Evolutionary conservation across 2,888 invertebrate genomes (phyloP).

Genomic region (Galeopsomyia nigrocyanea): DNA sequence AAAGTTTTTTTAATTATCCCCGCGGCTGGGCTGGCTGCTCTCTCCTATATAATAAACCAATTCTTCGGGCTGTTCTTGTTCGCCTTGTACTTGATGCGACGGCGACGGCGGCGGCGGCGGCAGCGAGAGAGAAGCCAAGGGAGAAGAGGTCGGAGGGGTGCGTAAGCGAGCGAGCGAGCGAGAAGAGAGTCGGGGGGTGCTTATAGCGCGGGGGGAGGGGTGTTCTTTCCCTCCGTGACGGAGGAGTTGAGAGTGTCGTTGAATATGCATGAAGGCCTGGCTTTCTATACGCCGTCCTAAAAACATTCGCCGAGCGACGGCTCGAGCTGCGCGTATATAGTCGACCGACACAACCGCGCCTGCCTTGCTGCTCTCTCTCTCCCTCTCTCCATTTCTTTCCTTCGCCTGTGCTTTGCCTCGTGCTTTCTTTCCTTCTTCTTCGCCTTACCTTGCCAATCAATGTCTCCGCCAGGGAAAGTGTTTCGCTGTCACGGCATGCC

Average conservation of each 20-base stretch:
- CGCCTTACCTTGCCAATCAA: slow-evolving; percentile 63
- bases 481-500: slow-evolving; percentile 51
- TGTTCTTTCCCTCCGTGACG: slow-evolving; percentile 69
- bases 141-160: slow-evolving; percentile 12
- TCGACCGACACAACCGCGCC: slow-evolving; percentile 51
- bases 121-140: slow-evolving; percentile 1
- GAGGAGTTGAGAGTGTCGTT: slow-evolving; percentile 69
- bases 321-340: not conserved
- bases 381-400: not conserved
- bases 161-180: slow-evolving; percentile 21
- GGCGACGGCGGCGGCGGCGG: slow-evolving; percentile 16
- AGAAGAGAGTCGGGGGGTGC: slow-evolving; percentile 53
- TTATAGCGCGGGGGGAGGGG: slow-evolving; percentile 51
- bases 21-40: slow-evolving; percentile 36
- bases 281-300: slow-evolving; percentile 68
- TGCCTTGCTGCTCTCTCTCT: slow-evolving; percentile 8
- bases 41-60: slow-evolving; percentile 55
- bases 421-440: slow-evolving; percentile 19
- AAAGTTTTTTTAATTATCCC: slow-evolving; percentile 55
- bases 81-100: slow-evolving; percentile 53
- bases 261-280: slow-evolving; percentile 68
- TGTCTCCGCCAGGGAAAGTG: slow-evolving; percentile 56
- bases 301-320: slow-evolving; percentile 62
- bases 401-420: slow-evolving; percentile 1
- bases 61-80: slow-evolving; percentile 51